A percentile compares a stretch with the other conserved stretches of the same genome.
These are phyloP conservation scores for Yponomeuta malinellus DNA, from an alignment of 2,888 invertebrate genomes.

Conservation along the genomic window DNA sequence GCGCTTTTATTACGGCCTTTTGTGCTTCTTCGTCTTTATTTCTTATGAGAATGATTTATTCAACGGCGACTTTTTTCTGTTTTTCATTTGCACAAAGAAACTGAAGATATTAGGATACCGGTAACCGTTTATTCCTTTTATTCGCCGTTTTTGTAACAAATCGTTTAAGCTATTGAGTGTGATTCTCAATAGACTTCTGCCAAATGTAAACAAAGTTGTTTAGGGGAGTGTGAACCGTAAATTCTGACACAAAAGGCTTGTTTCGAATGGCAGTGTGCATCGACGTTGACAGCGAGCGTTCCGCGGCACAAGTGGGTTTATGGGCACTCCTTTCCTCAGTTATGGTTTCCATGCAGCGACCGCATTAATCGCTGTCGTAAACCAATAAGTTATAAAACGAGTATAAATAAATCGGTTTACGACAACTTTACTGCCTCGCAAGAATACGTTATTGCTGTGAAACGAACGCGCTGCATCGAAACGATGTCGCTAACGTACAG, in stretches of 20 bases:
- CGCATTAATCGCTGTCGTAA: constrained; percentile 56
- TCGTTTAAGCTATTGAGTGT: constrained; percentile 13
- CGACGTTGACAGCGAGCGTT: constrained; percentile 3
- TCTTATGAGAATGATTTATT: constrained; percentile 37
- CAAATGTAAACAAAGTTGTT: constrained; percentile 11
- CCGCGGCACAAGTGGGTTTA: constrained; percentile 18
- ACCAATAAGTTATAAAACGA: constrained; percentile 59
- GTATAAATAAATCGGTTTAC: constrained; percentile 61
- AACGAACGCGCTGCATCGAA: constrained; percentile 29
- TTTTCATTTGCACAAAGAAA: constrained; percentile 24
- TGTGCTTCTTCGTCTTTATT: constrained; percentile 29
- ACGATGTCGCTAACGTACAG: constrained; percentile 7
- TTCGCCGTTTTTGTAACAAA: constrained; percentile 13
- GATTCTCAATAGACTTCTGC: constrained; percentile 11
- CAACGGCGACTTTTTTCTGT: constrained; percentile 22
- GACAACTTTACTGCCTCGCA: constrained; percentile 53
- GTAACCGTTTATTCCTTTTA: constrained; percentile 5
- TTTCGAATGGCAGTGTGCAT: not conserved
- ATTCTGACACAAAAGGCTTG: not conserved
- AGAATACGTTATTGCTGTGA: constrained; percentile 52
- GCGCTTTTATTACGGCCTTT: constrained; percentile 45
- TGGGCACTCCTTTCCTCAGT: constrained; percentile 24
- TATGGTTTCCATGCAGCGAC: constrained; percentile 43
- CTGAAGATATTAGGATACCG: constrained; percentile 10
- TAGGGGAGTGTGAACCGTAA: constrained; percentile 1